Base-by-base conservation (phyloP, 2,113 vertebrate genomes). In the Bubo blakistoni region DNA sequence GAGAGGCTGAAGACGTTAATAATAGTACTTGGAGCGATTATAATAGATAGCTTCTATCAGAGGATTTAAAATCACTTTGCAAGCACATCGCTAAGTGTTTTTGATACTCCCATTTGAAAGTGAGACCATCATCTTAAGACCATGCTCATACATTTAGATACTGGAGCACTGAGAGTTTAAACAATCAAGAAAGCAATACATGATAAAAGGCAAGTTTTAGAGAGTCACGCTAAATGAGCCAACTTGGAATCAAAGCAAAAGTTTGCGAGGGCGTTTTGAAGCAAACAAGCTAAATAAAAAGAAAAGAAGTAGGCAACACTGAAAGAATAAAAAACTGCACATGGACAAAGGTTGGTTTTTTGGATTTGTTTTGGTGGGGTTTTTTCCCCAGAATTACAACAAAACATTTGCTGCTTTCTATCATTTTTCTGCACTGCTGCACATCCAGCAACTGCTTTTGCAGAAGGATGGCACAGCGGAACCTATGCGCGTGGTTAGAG, bases 1-100 rank as follows among this genome's bases (percentile, higher is more conserved):
- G 63, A 94, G 87, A 94, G 81, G 59, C 91, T 96, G 77, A 49
- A 93, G 92, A 97, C 30, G 8, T 90, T 97, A 96, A 96, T 96
- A 96, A 96, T 22, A 91, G 92, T 61, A 89, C 65, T 92, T 72
- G 91, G 83, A 2, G 2, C 16, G 6, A 88, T 92, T 94, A 95
- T 84, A 93, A 96, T 87, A 90, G 85, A 93, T 88, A 93, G 95
- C 77, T 93, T 94, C 92, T 94, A 90, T 93, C 62, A 87, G 52
- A 95, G 80, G 65, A 91, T 94, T 94, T 94, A 40, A 91, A 91
- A 95, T 83, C 65, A 81, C 77, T 96, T 55, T 81, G 65, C 49
- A 72, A 86, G 65, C 88, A 36, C 47, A 61, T 47, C 72, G 62
- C 92, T 95, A 76, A 95, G 88, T 90, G 83, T 22, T 96, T 94